Percentiles rank a stretch among this genome's conserved stretches.
Conservation (phyloP, 2,113 vertebrate species). For the Oncorhynchus nerka region DNA sequence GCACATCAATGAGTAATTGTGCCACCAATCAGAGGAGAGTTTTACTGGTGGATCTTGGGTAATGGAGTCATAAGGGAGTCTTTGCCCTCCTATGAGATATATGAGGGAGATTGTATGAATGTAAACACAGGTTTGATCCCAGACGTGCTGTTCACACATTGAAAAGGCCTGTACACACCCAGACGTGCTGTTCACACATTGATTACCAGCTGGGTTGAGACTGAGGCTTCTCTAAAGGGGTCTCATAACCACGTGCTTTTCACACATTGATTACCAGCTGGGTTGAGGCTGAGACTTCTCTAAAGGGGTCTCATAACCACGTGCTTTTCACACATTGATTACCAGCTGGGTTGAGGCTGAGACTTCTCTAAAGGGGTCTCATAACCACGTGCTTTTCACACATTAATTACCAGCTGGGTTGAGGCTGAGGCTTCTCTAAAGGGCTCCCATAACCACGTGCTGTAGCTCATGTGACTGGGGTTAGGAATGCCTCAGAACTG, state of each 20-base stretch:
- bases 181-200: too few relatives aligned
- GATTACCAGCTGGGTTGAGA: background rate
- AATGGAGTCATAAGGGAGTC: constrained; percentile 1
- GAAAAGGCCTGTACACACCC: background rate
- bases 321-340: background rate
- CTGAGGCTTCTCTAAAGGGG: too few relatives aligned
- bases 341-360: too few relatives aligned
- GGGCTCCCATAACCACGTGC: background rate
- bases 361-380: background rate
- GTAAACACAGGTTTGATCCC: background rate
- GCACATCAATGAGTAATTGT: background rate
- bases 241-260: too few relatives aligned
- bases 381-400: background rate
- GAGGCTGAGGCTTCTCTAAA: background rate
- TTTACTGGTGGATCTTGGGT: constrained; percentile 8
- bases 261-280: too few relatives aligned
- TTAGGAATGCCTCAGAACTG: constrained; percentile 8
- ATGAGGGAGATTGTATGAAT: background rate
- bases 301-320: too few relatives aligned
- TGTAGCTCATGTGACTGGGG: constrained; percentile 13
- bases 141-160: background rate
- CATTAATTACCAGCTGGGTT: background rate
- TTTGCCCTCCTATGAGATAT: background rate
- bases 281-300: too few relatives aligned
- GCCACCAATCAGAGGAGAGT: background rate